Conservation (phyloP, 2,888 invertebrate species). For the Epinotia ramella region DNA sequence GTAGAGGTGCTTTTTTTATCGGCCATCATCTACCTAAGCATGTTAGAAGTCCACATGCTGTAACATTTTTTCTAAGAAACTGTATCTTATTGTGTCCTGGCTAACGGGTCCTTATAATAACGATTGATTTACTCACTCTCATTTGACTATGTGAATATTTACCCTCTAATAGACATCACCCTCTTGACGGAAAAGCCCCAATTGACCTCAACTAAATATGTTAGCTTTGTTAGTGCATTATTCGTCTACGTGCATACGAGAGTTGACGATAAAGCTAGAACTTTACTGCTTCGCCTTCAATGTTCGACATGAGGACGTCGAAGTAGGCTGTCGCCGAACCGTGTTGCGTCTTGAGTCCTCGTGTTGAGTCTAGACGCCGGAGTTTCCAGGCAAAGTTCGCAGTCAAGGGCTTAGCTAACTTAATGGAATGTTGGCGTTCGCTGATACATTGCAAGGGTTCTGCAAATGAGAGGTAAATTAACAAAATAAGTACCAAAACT, state of each 20-base stretch:
- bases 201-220: background rate
- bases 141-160: no score
- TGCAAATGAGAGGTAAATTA: background rate
- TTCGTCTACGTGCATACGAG: background rate
- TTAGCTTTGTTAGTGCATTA: background rate
- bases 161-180: no score
- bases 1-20: no score
- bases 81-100: no score
- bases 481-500: background rate
- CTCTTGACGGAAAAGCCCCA: no score
- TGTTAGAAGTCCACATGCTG: no score
- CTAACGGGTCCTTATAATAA: no score
- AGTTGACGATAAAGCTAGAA: background rate
- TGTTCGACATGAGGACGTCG: background rate
- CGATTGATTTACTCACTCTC: no score
- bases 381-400: slow-evolving; percentile 3
- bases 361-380: background rate
- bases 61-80: no score
- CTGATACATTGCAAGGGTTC: background rate
- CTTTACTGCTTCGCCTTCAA: background rate
- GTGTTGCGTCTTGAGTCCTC: background rate
- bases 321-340: background rate
- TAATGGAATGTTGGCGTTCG: background rate
- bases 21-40: no score
- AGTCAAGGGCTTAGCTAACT: slow-evolving; percentile 7